Conservation (phyloP, 2,113 vertebrate species). For the Cervus canadensis region DNA sequence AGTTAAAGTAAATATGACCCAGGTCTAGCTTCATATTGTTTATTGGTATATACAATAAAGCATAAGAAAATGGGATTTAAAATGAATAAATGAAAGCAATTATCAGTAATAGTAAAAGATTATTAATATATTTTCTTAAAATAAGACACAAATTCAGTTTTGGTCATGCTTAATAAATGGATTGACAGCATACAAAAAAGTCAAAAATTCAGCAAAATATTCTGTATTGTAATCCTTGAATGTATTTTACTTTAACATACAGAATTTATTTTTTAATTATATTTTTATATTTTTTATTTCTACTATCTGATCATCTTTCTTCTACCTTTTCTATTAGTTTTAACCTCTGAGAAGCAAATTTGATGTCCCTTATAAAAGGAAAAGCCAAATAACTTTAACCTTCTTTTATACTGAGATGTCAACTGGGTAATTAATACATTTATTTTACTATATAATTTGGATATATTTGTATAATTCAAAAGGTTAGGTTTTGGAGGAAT, state of each 20-base stretch:
- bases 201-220: neutral
- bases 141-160: neutral
- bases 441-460: neutral
- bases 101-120: neutral
- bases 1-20: neutral
- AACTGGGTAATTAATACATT: neutral
- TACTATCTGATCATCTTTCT: neutral
- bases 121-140: neutral
- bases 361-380: neutral
- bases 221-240: neutral
- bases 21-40: fast-evolving
- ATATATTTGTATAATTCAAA: neutral
- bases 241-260: neutral
- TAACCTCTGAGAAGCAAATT: neutral
- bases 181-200: neutral
- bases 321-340: neutral
- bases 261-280: neutral
- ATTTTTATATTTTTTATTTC: neutral
- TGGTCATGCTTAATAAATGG: neutral
- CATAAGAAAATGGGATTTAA: neutral
- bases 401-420: neutral
- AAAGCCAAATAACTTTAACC: neutral
- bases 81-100: neutral
- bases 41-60: neutral
- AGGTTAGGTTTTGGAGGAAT: neutral